These are phyloP conservation scores for Malacoraja senta DNA, from an alignment of 2,797 vertebrate species.

Conservation along the genomic window DNA sequence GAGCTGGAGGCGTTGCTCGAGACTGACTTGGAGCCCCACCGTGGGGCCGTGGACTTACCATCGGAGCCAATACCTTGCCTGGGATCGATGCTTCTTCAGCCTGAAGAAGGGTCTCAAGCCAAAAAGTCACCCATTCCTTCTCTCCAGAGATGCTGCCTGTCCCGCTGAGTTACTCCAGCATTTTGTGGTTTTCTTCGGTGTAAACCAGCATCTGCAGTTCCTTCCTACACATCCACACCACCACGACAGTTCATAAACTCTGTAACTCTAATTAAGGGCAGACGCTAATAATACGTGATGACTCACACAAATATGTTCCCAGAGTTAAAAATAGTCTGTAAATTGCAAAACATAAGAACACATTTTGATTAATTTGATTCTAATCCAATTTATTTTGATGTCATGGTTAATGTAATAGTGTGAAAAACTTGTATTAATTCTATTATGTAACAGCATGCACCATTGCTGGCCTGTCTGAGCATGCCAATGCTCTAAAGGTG, in stretches of 20 bases:
- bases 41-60: too few species aligned
- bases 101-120: too few species aligned
- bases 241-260: neutral
- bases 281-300: neutral
- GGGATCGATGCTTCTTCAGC: too few species aligned
- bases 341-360: neutral
- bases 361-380: conserved; percentile 1
- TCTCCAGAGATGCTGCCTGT: too few species aligned
- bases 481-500: neutral
- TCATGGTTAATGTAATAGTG: neutral
- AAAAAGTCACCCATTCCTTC: too few species aligned
- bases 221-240: neutral
- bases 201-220: too few species aligned
- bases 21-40: too few species aligned
- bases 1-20: too few species aligned
- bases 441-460: conserved; percentile 2
- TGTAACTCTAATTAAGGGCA: neutral
- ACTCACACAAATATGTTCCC: neutral
- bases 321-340: neutral
- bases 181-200: too few species aligned
- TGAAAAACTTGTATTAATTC: neutral
- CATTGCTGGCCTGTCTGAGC: neutral
- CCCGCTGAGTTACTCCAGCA: too few species aligned
- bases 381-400: conserved; percentile 17
- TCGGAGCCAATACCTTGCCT: too few species aligned